Evolutionary conservation across 2,113 vertebrate species (phyloP).

Genomic region (Micromys minutus): DNA sequence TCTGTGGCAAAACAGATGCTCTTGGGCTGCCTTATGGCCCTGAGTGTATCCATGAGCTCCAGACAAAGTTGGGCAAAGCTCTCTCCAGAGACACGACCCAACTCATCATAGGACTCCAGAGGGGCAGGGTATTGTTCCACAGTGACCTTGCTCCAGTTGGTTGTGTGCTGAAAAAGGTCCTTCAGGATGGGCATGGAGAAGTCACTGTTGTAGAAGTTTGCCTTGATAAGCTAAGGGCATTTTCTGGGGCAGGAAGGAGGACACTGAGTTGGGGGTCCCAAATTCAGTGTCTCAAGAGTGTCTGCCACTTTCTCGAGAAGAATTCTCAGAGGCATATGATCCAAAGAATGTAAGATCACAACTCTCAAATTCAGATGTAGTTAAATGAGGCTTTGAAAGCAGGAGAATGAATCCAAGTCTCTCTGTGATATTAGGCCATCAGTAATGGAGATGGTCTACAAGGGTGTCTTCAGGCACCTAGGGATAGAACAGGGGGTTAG

Average conservation of each 20-base stretch:
- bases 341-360: accelerated
- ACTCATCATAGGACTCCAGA: too few species aligned
- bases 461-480: neutral
- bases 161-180: neutral
- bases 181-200: neutral
- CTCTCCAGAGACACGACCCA: too few species aligned
- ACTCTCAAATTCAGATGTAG: neutral
- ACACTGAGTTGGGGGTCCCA: neutral
- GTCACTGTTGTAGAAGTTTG: neutral
- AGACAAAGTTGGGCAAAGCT: too few species aligned
- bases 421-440: neutral
- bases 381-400: neutral
- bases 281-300: neutral
- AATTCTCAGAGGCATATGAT: neutral
- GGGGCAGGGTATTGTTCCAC: neutral
- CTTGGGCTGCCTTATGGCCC: too few species aligned
- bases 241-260: neutral
- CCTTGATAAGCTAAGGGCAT: neutral
- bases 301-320: neutral
- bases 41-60: too few species aligned
- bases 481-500: neutral
- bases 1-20: too few species aligned
- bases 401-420: neutral
- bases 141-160: neutral
- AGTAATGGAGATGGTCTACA: neutral